Conservation (phyloP, 2,797 vertebrate genomes). For the Psittacula echo region DNA sequence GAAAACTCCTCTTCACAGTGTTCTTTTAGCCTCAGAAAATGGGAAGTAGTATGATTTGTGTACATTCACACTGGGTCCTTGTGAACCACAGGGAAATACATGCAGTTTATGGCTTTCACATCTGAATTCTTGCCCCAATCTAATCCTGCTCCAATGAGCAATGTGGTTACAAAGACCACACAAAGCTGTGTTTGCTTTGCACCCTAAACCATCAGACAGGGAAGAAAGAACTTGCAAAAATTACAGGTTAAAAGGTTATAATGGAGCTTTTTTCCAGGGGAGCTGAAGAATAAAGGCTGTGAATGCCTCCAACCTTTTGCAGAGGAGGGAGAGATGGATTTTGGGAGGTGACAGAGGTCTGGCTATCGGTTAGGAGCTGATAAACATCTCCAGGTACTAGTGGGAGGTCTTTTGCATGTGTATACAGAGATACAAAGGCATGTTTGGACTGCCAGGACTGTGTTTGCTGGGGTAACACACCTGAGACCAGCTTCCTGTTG, state of each 20-base stretch:
- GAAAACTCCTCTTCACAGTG: background rate
- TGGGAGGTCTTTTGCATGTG: background rate
- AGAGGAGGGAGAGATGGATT: background rate
- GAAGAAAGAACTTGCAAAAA: background rate
- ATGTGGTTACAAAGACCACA: background rate
- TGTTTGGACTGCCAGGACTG: background rate
- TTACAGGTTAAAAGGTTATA: background rate
- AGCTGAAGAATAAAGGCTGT: background rate
- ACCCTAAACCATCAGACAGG: background rate
- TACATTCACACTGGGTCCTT: background rate
- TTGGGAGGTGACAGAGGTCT: background rate
- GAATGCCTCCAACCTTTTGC: background rate
- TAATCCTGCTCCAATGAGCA: background rate
- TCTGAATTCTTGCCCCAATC: background rate
- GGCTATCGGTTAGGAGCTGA: background rate
- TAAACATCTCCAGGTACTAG: background rate
- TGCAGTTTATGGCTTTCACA: background rate
- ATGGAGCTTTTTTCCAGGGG: background rate
- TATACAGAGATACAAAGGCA: fast-evolving
- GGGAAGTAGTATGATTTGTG: background rate
- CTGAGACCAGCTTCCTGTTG: background rate
- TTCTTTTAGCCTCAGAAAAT: background rate
- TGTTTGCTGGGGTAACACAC: background rate
- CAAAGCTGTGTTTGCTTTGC: background rate
- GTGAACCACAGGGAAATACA: background rate